Evolutionary conservation across 2,888 invertebrate genomes (phyloP).

Genomic region (Atherix ibis): DNA sequence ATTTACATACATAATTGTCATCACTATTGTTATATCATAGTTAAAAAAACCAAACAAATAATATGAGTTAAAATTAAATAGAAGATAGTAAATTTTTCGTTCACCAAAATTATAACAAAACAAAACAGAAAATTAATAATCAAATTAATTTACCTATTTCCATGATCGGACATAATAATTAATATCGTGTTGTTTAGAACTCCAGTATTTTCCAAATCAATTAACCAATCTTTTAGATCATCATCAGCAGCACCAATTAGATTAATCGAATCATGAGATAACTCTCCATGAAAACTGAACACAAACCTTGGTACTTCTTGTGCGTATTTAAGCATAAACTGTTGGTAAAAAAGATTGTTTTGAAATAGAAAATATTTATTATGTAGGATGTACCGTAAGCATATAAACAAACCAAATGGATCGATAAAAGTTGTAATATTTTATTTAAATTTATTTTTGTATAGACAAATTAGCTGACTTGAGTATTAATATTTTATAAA

Average conservation of each 20-base stretch:
- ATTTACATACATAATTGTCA: no score
- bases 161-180: slow-evolving; percentile 88
- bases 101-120: no score
- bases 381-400: no score
- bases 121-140: background rate
- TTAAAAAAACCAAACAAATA: no score
- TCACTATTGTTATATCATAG: no score
- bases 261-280: slow-evolving; percentile 77
- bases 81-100: no score
- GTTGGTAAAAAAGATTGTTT: slow-evolving; percentile 15
- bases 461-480: no score
- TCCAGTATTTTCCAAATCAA: slow-evolving; percentile 40
- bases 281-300: slow-evolving; percentile 78
- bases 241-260: slow-evolving; percentile 61
- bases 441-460: no score
- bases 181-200: slow-evolving; percentile 65
- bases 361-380: background rate
- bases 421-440: no score
- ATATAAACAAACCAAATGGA: no score
- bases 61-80: no score
- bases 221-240: slow-evolving; percentile 51
- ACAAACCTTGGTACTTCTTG: slow-evolving; percentile 56
- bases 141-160: slow-evolving; percentile 47
- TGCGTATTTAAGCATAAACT: slow-evolving; percentile 43
- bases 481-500: no score